A percentile compares a stretch with the other conserved stretches of the same genome.
phyloP scores from a whole-genome alignment of 2,888 invertebrate genomes.

The Thyatira batis region DNA sequence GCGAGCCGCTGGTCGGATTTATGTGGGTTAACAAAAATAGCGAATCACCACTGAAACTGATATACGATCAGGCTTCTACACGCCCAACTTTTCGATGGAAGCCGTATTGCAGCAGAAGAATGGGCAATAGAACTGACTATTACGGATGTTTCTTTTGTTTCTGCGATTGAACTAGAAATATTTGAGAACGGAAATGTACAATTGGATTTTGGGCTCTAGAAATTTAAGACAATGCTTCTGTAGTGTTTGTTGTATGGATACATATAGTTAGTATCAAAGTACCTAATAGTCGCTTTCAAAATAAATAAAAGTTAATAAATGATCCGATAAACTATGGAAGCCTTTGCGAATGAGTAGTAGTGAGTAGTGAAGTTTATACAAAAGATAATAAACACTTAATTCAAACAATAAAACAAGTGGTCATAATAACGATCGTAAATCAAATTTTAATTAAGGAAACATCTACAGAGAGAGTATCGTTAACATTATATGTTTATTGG shows the following conservation, averaged over 20 bases:
- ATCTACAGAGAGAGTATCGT: conserved; percentile 1
- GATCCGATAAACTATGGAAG: not conserved
- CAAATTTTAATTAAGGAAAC: not conserved
- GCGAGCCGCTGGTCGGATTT: conserved; percentile 24
- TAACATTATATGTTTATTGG: conserved; percentile 15
- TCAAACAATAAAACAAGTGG: not conserved
- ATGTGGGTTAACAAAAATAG: conserved; percentile 32
- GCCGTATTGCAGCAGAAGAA: conserved; percentile 30
- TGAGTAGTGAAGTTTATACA: not conserved
- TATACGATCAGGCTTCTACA: conserved; percentile 32
- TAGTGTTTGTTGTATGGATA: not conserved
- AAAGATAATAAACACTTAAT: not conserved
- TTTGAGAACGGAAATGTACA: conserved; percentile 49
- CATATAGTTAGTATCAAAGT: not conserved
- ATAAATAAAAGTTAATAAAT: not conserved
- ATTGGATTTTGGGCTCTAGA: conserved; percentile 31
- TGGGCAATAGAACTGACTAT: conserved; percentile 42
- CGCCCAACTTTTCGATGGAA: conserved; percentile 27
- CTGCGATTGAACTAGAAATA: conserved; percentile 44
- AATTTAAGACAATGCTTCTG: not conserved
- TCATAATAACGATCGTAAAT: not conserved
- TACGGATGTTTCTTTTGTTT: conserved; percentile 51
- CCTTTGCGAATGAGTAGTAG: not conserved
- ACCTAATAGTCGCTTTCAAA: not conserved
- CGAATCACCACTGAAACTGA: conserved; percentile 24